Base-by-base conservation (phyloP, 2,113 vertebrate genomes). In the Datnioides undecimradiatus region DNA sequence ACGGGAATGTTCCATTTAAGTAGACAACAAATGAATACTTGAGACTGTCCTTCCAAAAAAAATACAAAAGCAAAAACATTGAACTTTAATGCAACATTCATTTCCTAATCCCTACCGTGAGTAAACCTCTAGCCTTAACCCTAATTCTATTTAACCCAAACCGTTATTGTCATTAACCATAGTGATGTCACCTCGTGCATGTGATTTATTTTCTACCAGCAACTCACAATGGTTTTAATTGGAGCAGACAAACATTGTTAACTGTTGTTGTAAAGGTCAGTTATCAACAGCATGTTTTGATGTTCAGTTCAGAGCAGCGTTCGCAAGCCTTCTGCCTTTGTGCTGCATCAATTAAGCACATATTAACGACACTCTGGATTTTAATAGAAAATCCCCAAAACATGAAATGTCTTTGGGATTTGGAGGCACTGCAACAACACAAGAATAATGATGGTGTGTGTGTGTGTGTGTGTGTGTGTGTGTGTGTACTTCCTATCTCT, bases 401-500 rank as follows among this genome's bases (percentile, higher is more conserved):
- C 54, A 27, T 41, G 58, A 55, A 45, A 66, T 14, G 34, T 60
- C 34, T 73, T 23, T 46, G 48, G 45, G 40, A 65, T 19, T 60
- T 48, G 1, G 46, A 6, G 38, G 36, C 4, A 2, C 14, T 62
- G 36, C 13, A 77, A 77, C 36, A 40, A 54, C n/a, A 62, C 27
- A 60, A 60, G 45, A 73, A 43, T 66, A 19, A 80, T 69, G 29
- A 43, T 54, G 51, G 71, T 73, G 17, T 70, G 54, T 49, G 51
- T 45, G 67, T 51, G 68, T 64, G 78, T 66, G 76, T 69, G 68
- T 46, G 70, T 51, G 48, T 46, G 8, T 73, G 66, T 46, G 33
- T 75, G 72, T 72, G 55, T 51, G 55, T 45, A 29, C 38, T 55
- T 80, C 41, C 43, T 71, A 80, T 90, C 74, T 65, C 77, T 48